Evolutionary conservation across 2,797 vertebrate genomes (phyloP), one percentile per base, ranked within the genome.

Genomic region (Sebastiscus albofasciatus): DNA sequence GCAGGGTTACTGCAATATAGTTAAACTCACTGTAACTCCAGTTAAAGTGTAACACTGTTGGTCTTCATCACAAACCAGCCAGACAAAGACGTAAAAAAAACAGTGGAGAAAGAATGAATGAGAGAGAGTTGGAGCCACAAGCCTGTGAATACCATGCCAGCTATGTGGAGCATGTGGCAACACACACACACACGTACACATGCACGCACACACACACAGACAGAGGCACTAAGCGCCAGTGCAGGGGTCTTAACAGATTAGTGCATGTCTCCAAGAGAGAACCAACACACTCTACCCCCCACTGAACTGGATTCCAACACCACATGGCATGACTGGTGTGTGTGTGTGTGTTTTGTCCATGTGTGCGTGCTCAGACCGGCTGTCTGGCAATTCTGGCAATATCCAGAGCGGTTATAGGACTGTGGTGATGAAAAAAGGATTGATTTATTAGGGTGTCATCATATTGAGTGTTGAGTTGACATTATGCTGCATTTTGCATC

Each of bases 211-310:
- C 65, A 49, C 55, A 66, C 34, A 55, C 39, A 49, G 36, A 49
- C 36, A 52, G 1, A 64, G 13, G 18, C 72, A 78, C n/a, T 52
- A 27, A 75, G 64, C 39, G 31, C 58, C 67, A 55, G 59, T 56
- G 34, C 18, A 18, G 58, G 72, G 84, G 82, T 80, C 75, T 90
- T 88, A 90, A 85, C 82, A 85, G 80, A 88, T 90, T 88, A 87
- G 86, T 79, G 16, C 42, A 46, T 46, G 42, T 46, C 76, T 82
- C 70, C 70, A 76, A 33, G 56, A 74, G 34, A 64, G 62, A 33
- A 66, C 60, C 34, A 49, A 75, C 72, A 81, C 77, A 79, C 76
- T 29, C 60, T 39, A 34, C 56, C 72, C 72, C 81, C 72, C 18
- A 52, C 39, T 71, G 67, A 22, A 72, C 52, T 68, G 77, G 60